Evolutionary conservation across 2,888 invertebrate species (phyloP).

Genomic region (Meloe dianella): DNA sequence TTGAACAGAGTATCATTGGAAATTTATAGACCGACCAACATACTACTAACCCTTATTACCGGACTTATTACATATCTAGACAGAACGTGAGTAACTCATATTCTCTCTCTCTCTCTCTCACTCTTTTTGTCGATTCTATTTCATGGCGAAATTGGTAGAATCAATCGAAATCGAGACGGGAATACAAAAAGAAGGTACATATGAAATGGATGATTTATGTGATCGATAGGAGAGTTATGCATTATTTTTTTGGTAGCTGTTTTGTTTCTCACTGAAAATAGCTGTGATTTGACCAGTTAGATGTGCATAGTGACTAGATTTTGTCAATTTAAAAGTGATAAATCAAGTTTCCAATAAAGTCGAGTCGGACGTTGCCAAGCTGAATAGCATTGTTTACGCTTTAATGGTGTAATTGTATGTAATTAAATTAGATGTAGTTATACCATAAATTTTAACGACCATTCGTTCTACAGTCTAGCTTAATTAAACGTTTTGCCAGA

Average conservation of each 20-base stretch:
- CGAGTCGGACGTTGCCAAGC: background rate
- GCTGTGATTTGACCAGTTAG: background rate
- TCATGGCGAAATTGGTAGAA: background rate
- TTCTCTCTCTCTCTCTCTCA: background rate
- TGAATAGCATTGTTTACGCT: slow-evolving; percentile 8
- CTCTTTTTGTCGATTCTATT: background rate
- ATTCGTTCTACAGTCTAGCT: slow-evolving; percentile 24
- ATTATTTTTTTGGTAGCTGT: background rate
- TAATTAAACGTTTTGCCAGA: slow-evolving; percentile 24
- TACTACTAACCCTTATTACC: slow-evolving; percentile 9
- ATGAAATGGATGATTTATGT: background rate
- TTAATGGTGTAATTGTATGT: slow-evolving; percentile 24
- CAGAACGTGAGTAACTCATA: background rate
- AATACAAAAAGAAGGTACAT: background rate
- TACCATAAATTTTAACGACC: slow-evolving; percentile 30
- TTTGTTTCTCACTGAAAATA: background rate
- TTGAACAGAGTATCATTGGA: slow-evolving; percentile 24
- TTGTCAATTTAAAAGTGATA: slow-evolving; percentile 13
- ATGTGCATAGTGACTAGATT: background rate
- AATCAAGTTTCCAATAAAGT: background rate
- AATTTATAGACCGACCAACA: slow-evolving; percentile 13
- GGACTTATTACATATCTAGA: slow-evolving; percentile 4
- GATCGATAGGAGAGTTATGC: background rate
- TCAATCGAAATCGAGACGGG: background rate
- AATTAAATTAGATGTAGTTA: slow-evolving; percentile 29